A percentile compares a stretch with the other conserved stretches of the same genome.
These are phyloP conservation scores for Benthosema pterotum DNA, from an alignment of 2,797 vertebrate species.

Conservation along the genomic window DNA sequence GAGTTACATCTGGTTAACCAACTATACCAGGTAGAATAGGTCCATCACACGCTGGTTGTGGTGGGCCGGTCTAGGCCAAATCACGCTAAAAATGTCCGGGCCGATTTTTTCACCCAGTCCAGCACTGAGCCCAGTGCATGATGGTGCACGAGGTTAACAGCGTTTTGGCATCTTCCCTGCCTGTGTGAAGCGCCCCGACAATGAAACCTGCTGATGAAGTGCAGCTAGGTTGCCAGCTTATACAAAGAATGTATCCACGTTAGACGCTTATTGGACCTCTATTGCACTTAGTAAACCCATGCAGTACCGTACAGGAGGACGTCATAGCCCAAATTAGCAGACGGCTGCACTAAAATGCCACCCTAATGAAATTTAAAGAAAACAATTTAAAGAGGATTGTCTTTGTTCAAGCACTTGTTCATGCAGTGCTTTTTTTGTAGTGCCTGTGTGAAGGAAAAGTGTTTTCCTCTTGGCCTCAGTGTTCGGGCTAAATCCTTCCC, in stretches of 20 bases:
- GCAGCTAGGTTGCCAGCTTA: background rate
- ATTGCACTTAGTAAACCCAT: background rate
- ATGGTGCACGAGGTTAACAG: background rate
- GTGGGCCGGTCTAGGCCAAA: too few relatives aligned
- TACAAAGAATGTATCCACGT: constrained; percentile 20
- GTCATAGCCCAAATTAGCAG: background rate
- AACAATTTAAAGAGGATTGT: background rate
- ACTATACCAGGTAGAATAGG: too few relatives aligned
- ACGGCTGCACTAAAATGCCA: background rate
- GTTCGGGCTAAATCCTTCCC: background rate
- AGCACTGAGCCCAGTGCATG: too few relatives aligned
- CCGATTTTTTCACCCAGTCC: too few relatives aligned
- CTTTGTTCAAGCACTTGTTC: background rate
- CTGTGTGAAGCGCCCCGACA: background rate
- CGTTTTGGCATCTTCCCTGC: constrained; percentile 2
- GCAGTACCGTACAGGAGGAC: background rate
- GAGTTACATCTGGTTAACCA: too few relatives aligned
- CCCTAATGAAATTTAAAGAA: background rate
- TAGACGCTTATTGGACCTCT: constrained; percentile 1
- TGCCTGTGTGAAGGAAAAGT: background rate
- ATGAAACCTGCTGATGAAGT: background rate
- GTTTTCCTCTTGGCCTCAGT: background rate
- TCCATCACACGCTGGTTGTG: too few relatives aligned
- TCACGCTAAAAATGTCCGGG: too few relatives aligned
- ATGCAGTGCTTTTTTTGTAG: background rate